Evolutionary conservation across 2,797 vertebrate genomes (phyloP), one percentile per base, ranked within the genome.

Genomic region (Sardinella longiceps): DNA sequence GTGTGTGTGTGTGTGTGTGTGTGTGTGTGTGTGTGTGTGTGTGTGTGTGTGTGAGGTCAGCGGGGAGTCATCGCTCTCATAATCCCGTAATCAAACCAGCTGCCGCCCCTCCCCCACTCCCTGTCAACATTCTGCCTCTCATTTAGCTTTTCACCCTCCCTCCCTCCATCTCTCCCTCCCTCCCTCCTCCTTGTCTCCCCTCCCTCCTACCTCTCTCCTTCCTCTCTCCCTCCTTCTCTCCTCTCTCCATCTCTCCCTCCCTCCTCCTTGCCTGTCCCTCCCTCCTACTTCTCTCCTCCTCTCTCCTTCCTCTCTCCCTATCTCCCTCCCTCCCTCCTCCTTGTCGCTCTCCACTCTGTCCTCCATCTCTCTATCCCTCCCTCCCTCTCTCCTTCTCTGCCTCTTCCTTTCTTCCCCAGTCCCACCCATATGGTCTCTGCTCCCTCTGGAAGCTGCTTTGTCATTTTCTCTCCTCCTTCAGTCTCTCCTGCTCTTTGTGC

Each of bases 21-120:
- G 83, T 81, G 77, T 84, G 81, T 84, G 84, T 84, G 77, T 48
- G 70, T 70, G 85, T 66, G 86, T 80, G 81, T 80, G 81, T 82
- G 56, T 84, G 84, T 77, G 84, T 51, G 80, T 87, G 89, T 88
- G 82, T 81, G 92, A 91, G 93, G 93, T 95, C 94, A 95, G 89
- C 82, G 84, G 93, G 92, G 92, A 94, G 93, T 91, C 91, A 93
- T 91, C 84, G 88, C 91, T 90, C 86, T 94, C 90, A 91, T 95
- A 95, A 95, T 95, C 93, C 91, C 66, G 91, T 94, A 95, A 95
- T 95, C 93, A 94, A 95, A 94, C 94, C 95, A 95, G 95, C 95
- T 95, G 95, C 94, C 93, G 87, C 90, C 88, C 86, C 30, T 66
- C 89, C 85, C 83, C 50, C 83, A 81, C 85, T 51, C 82, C 30